Conservation (phyloP, 2,797 vertebrate species). For the Silurus lanzhouensis region DNA sequence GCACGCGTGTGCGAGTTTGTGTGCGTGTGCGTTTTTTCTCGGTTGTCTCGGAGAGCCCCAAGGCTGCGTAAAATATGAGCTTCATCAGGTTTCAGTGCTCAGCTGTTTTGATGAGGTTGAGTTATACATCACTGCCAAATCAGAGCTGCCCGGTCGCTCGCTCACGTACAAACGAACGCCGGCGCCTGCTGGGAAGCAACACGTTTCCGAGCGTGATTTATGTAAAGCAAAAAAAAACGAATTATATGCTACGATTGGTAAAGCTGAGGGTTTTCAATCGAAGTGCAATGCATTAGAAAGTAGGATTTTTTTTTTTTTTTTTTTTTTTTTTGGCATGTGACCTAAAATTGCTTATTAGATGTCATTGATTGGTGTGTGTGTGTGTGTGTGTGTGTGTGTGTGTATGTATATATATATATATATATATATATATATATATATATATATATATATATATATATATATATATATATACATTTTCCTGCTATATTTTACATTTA, state of each 20-base stretch:
- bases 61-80: constrained; percentile 66
- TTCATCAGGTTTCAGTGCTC: constrained; percentile 69
- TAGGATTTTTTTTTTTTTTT: constrained; percentile 20
- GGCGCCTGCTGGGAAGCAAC: constrained; percentile 44
- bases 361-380: neutral
- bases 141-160: constrained; percentile 54
- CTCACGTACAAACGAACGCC: constrained; percentile 15
- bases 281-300: constrained; percentile 53
- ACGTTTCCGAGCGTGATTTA: constrained; percentile 57
- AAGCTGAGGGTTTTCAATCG: constrained; percentile 49
- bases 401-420: no score
- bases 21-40: neutral
- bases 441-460: no score
- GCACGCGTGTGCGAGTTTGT: neutral
- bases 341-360: neutral
- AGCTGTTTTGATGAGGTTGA: constrained; percentile 66
- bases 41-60: constrained; percentile 61
- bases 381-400: no score
- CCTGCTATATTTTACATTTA: no score
- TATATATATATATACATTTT: no score
- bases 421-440: no score
- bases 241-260: constrained; percentile 50
- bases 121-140: constrained; percentile 67
- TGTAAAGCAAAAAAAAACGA: constrained; percentile 60
- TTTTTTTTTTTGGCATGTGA: neutral